Evolutionary conservation across 2,797 vertebrate species (phyloP), one percentile per base, ranked within the genome.

Genomic region (Cynodonichthys magdalenae): DNA sequence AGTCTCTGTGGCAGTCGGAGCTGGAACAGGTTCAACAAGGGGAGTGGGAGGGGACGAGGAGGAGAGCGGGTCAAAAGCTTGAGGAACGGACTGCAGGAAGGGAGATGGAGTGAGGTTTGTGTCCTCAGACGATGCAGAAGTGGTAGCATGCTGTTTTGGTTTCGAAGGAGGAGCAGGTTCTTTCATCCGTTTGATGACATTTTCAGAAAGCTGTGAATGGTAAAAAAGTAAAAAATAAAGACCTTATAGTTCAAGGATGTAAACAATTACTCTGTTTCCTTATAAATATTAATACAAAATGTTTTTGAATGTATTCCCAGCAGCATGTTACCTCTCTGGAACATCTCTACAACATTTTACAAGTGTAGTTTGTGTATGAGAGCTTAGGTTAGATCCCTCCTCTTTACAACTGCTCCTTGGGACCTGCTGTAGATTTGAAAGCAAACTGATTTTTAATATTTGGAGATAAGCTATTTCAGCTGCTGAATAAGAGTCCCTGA

Each of bases 181-280:
- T 87, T 94, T 96, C 97, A 99, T 98, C 6, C 97, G 96, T 58
- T 96, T 96, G 75, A 99, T 97, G 85, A 98, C 93, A 59, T 94
- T 97, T 80, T 99, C 96, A 0, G 97, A 98, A 0, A 99, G 90
- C 97, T 99, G 88, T 5, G 72, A 62, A 76, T 17, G 2, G 73
- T 18, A 79, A 56, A 1, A 7, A 17, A 53, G 24, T 24, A 24
- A 2, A 24, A 24, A 24, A 24, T 24, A 24, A 59, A 4, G 61
- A 53, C 44, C 11, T 12, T 19, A 31, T 14, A 52, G 5, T 28
- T 5, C 3, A 31, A 34, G 17, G 48, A 12, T 3, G 36, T 14
- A 12, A 39, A 39, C 11, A 39, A 39, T 39, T 14, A 39, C 2
- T 39, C 12, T 34, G 31, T 14, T 39, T 39, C 14, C 1, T 39